Conservation (phyloP, 2,888 invertebrate species). For the Parelbella ahira region DNA sequence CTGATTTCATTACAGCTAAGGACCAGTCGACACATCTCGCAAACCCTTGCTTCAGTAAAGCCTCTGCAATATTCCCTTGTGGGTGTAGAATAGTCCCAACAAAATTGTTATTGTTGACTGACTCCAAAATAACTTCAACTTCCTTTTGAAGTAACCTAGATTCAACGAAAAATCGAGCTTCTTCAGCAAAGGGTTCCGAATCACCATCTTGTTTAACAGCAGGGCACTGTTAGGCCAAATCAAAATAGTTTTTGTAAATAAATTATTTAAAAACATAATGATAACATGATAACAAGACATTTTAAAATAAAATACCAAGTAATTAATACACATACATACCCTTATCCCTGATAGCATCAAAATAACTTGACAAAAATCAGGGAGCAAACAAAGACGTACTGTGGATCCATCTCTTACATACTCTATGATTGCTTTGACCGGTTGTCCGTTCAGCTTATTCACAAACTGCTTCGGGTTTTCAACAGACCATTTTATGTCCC, state of each 20-base stretch:
- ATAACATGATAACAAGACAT: too few species aligned
- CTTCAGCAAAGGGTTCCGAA: constrained; percentile 88
- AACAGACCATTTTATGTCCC: constrained; percentile 93
- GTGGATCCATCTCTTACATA: constrained; percentile 99
- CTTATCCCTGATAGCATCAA: constrained; percentile 97
- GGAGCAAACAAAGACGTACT: constrained; percentile 93
- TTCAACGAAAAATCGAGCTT: constrained; percentile 97
- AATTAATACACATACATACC: constrained; percentile 81
- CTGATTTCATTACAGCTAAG: constrained; percentile 69
- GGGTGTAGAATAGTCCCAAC: constrained; percentile 97
- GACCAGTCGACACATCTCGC: constrained; percentile 88
- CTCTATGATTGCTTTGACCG: constrained; percentile 96
- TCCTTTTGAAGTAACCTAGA: constrained; percentile 94
- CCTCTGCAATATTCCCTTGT: constrained; percentile 95
- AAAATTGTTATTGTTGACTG: constrained; percentile 95
- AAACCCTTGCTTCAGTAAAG: constrained; percentile 92
- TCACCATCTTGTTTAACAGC: constrained; percentile 87
- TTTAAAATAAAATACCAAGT: too few species aligned
- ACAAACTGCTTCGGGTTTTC: constrained; percentile 87
- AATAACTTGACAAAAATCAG: constrained; percentile 94
- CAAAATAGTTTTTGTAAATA: neutral
- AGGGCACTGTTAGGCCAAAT: constrained; percentile 80
- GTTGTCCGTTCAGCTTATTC: constrained; percentile 91
- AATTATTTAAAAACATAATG: too few species aligned
- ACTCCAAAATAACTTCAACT: constrained; percentile 93